Base-by-base conservation (phyloP, 64 coral and sea anemone species). In the Dendronephthya gigantea region DNA sequence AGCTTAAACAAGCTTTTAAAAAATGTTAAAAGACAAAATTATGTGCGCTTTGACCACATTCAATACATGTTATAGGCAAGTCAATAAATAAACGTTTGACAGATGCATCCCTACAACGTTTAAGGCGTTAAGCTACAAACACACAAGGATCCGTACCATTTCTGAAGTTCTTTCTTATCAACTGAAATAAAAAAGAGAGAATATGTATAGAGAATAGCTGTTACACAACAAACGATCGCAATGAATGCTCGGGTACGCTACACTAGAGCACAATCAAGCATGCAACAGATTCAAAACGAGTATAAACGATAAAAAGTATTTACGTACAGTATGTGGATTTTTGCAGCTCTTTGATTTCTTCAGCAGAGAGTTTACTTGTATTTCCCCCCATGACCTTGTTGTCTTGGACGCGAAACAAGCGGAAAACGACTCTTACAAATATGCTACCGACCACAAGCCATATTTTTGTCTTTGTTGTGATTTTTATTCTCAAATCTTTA, bases 101-200 rank as follows among this genome's bases (percentile, higher is more conserved):
- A 45, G 41, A 62, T 27, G 25, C 25, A 22, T 58, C 22, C 33
- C 31, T 31, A 86, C 15, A 37, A 35, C 41, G 45, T 34, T 43
- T 83, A 55, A 48, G 33, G 19, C 36, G 50, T 48, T 74, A 83
- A 48, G n/a, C 39, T 43, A 62, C 90, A 29, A 27, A 25, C 8
- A 82, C 16, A 17, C 8, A 70, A 31, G 9, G 9, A 25, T 23
- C 30, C 72, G 30, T 68, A 98, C 95, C 95, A 98, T 74, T 93
- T 98, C 48, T 98, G 95, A 51, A 98, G 84, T 84, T 98, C 95
- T 81, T 98, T 98, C 84, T 98, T 98, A 84, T 98, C 95, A 83
- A 98, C 95, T 98, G 87, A 49, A 84, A 40, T 82, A 56, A 13
- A 88, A 29, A 79, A 79, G 36, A 34, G 32, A 79, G 29, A 39